Percentiles rank a stretch among this genome's conserved stretches.
phyloP scores from a whole-genome alignment of 2,113 vertebrate genomes.

The Chloroceryle aenea region DNA sequence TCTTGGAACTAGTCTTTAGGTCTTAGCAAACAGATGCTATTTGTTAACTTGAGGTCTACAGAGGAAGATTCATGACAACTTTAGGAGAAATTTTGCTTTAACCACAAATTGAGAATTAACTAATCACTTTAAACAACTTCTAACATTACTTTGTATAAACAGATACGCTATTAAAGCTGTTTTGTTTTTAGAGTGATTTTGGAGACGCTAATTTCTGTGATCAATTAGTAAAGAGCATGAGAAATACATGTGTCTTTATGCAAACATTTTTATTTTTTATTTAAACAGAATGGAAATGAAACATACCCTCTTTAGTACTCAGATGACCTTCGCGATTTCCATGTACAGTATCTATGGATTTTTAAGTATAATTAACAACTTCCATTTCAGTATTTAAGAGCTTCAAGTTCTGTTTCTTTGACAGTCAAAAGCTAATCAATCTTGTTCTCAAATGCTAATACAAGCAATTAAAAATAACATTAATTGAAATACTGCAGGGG shows the following conservation, averaged over 20 bases:
- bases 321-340: slow-evolving; percentile 70
- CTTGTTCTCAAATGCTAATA: slow-evolving; percentile 79
- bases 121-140: slow-evolving; percentile 58
- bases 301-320: slow-evolving; percentile 26
- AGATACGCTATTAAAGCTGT: slow-evolving; percentile 27
- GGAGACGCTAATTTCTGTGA: slow-evolving; percentile 45
- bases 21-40: background rate
- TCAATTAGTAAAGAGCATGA: slow-evolving; percentile 19
- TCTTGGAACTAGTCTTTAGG: background rate
- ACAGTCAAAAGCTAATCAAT: slow-evolving; percentile 78
- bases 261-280: slow-evolving; percentile 25
- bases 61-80: background rate
- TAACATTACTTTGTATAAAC: slow-evolving; percentile 58
- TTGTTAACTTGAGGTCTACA: background rate
- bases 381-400: slow-evolving; percentile 66
- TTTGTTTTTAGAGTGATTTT: slow-evolving; percentile 65
- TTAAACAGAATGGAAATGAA: slow-evolving; percentile 58
- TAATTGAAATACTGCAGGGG: slow-evolving; percentile 78
- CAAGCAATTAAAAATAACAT: slow-evolving; percentile 79
- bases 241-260: slow-evolving; percentile 31
- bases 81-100: slow-evolving; percentile 6
- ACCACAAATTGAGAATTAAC: slow-evolving; percentile 27
- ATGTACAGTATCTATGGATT: slow-evolving; percentile 62
- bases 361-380: slow-evolving; percentile 78
- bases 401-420: slow-evolving; percentile 71